Percentiles rank a stretch among this genome's conserved stretches.
Conservation (phyloP, 2,113 vertebrate genomes). For the Caranx ignobilis region DNA sequence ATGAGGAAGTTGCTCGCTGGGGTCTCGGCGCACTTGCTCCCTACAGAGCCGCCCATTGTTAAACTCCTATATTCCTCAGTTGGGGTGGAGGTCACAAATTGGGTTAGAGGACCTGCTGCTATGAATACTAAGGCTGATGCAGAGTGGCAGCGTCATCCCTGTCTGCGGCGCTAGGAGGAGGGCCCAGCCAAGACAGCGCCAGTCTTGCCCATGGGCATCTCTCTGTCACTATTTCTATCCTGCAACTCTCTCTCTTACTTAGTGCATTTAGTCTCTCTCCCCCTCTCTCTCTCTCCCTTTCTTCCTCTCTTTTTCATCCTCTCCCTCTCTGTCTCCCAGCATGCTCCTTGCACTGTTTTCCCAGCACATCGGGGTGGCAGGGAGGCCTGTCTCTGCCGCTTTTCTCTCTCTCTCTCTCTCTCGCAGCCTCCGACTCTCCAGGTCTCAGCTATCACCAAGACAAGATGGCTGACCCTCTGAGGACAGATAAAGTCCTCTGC, state of each 20-base stretch:
- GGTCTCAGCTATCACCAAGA: conserved; percentile 59
- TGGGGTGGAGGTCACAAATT: conserved; percentile 91
- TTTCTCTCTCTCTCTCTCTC: conserved; percentile 29
- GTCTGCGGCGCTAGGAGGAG: conserved; percentile 82
- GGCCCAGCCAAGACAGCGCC: conserved; percentile 77
- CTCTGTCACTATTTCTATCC: conserved; percentile 53
- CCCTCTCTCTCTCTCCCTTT: neutral
- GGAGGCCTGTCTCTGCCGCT: conserved; percentile 52
- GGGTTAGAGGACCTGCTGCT: conserved; percentile 87
- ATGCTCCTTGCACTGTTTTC: conserved; percentile 77
- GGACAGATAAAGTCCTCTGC: conserved; percentile 61
- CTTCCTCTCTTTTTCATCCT: conserved; percentile 41
- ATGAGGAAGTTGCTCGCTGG: conserved; percentile 79
- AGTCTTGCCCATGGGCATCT: conserved; percentile 79
- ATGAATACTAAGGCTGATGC: conserved; percentile 87
- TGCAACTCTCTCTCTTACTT: conserved; percentile 54
- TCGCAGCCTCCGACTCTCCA: conserved; percentile 53
- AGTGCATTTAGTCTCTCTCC: conserved; percentile 34
- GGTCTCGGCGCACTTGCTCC: conserved; percentile 78
- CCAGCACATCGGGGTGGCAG: conserved; percentile 62
- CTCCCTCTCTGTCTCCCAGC: conserved; percentile 61
- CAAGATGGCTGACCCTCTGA: conserved; percentile 68
- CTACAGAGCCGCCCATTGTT: conserved; percentile 90
- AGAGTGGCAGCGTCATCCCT: conserved; percentile 80
- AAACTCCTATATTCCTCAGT: conserved; percentile 89